Evolutionary conservation across 1,140 invertebrate genomes (phyloP), one percentile per base, ranked within the genome.

Genomic region (Marisa cornuarietis): DNA sequence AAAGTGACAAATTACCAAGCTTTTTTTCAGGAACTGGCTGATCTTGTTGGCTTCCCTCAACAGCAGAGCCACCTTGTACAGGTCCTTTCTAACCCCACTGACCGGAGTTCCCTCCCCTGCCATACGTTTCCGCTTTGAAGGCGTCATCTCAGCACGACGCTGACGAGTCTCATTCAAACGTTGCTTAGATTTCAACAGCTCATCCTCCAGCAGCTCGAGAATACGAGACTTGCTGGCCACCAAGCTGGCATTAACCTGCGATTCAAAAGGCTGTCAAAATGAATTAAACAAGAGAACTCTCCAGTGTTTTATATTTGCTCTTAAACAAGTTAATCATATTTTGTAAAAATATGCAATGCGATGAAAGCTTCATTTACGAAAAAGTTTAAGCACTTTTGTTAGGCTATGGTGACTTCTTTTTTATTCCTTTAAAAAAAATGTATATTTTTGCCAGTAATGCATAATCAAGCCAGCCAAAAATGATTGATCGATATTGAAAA

Each of bases 41-140:
- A 91, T 90, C 79, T 89, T 91, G 83, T 91, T 91, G 14, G 89
- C 90, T 72, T 91, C 90, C 69, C 88, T 76, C 14, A 91, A 68
- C 58, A 87, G 81, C 51, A 90, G 78, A 5, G 84, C 86, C 18
- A 86, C 82, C 66, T 86, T 88, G 78, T 90, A 90, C 62, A 88
- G 80, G 73, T 90, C 88, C 31, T 63, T 83, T 10, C 69, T 82
- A 42, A 42, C 71, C 69, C 42, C 69, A 11, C 9, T 63, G 62
- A 49, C 4, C 22, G 75, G 16, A 1, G 22, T 10, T 7, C 76
- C 49, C 42, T 77, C 76, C 18, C 52, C 58, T 13, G 52, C 73
- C 9, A 62, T 61, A 2, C 63, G 42, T 31, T 79, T 78, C 0
- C 80, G 61, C 69, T 82, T 82, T 0, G 82, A 69, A 0, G 83